Conservation (phyloP, 2,113 vertebrate genomes). For the Elachura formosa region DNA sequence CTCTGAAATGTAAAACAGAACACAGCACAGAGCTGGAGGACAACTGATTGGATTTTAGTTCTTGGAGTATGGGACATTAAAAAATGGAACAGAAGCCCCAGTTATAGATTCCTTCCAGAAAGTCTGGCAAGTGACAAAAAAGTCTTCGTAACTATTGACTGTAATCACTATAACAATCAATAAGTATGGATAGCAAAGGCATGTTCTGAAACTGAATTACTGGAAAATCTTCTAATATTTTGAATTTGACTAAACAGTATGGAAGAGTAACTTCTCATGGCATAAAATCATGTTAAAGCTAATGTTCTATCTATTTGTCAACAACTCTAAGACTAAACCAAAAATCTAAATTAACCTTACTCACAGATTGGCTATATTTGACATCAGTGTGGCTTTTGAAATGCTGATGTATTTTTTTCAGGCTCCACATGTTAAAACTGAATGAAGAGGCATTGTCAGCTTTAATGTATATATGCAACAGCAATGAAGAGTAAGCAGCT, state of each 20-base stretch:
- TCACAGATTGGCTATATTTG: not conserved
- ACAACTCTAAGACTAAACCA: not conserved
- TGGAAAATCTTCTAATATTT: not conserved
- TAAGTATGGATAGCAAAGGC: not conserved
- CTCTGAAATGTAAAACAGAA: not conserved
- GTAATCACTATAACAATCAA: not conserved
- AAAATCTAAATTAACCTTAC: not conserved
- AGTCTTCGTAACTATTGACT: not conserved
- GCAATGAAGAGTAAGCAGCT: slow-evolving; percentile 14
- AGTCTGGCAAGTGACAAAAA: not conserved
- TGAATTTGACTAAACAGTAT: not conserved
- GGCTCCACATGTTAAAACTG: not conserved
- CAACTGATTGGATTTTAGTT: not conserved
- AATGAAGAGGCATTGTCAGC: not conserved
- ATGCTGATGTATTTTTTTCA: not conserved
- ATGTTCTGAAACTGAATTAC: not conserved
- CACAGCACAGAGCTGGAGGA: not conserved
- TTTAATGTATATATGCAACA: slow-evolving; percentile 1
- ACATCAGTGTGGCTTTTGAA: not conserved
- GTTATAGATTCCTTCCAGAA: not conserved
- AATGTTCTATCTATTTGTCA: not conserved
- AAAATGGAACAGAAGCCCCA: not conserved
- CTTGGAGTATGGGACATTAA: not conserved
- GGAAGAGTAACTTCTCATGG: not conserved
- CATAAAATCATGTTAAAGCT: not conserved